Conservation (phyloP, 2,888 invertebrate genomes). For the Nephrocerus scutellatus region DNA sequence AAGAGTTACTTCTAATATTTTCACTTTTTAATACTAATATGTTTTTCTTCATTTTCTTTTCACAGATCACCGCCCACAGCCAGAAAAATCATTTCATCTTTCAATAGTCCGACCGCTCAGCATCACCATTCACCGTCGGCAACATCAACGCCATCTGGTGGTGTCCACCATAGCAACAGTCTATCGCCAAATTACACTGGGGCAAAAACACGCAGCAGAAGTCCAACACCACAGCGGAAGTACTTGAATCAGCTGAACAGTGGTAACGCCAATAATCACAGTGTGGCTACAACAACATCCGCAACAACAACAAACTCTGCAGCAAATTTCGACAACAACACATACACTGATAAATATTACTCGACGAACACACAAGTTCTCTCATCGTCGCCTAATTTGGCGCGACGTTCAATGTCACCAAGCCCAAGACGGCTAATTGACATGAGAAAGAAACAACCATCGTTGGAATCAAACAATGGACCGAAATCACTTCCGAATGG, state of each 20-base stretch:
- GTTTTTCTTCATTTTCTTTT: no score
- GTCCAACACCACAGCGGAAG: constrained; percentile 51
- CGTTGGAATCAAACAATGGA: constrained; percentile 36
- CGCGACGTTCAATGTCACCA: constrained; percentile 46
- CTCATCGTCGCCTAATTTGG: constrained; percentile 34
- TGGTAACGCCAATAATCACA: constrained; percentile 4
- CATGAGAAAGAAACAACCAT: constrained; percentile 43
- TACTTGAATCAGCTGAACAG: constrained; percentile 40
- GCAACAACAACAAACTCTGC: background rate
- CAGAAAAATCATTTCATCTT: constrained; percentile 35
- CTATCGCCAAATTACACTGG: constrained; percentile 30
- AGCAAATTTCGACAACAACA: constrained; percentile 1
- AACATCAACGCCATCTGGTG: constrained; percentile 22
- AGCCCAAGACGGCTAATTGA: constrained; percentile 42
- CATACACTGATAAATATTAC: constrained; percentile 7
- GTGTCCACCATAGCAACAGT: constrained; percentile 19
- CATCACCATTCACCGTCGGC: constrained; percentile 11
- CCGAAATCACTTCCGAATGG: constrained; percentile 34
- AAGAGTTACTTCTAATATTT: no score
- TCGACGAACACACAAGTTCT: constrained; percentile 16
- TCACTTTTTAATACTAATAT: no score
- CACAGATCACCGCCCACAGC: constrained; percentile 45
- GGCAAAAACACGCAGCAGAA: constrained; percentile 49
- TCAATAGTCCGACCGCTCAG: constrained; percentile 23
- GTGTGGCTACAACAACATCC: constrained; percentile 13